Base-by-base conservation (phyloP, 1,140 invertebrate species). In the Cardiocondyla obscurior region DNA sequence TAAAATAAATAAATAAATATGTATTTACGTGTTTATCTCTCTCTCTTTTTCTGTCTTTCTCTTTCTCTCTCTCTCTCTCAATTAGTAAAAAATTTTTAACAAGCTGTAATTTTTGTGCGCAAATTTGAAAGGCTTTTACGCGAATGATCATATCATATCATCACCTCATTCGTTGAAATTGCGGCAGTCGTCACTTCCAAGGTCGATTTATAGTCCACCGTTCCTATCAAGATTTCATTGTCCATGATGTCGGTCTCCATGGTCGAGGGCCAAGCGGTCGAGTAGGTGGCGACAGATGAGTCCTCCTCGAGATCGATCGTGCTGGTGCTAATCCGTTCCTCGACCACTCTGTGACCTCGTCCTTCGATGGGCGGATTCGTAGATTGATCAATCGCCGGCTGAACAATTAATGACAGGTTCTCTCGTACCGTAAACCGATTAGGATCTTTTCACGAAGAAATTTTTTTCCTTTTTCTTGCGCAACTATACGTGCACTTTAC, bases 151-250 rank as follows among this genome's bases (percentile, higher is more conserved):
- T 44, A 73, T n/a, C 10, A 44, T 76, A 58, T 81, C 12, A 19
- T 55, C 30, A 88, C 86, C 86, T 88, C 86, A 5, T 87, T 81
- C 4, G 76, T 19, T 7, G 30, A 36, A 51, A 28, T 57, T 12
- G 25, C 16, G 3, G 46, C 30, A 0, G 87, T 88, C 6, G 86
- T 88, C 28, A 88, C 77, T 67, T 86, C 77, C 55, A 89, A 89
- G 46, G 87, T 92, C 42, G 89, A 88, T 83, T 89, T 92, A 83
- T 91, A 91, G 82, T 92, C 89, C 60, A 89, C 89, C 30, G 86
- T 91, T 72, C 93, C 92, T 36, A 89, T 89, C 49, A 91, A 89
- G 57, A 94, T 93, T 86, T 94, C 92, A 83, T 93, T 94, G 85
- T 92, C 85, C 90, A 93, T 92, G 55, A 90, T 92, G 84, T 93